Evolutionary conservation across 2,797 vertebrate species (phyloP).

Genomic region (Remorina albescens): DNA sequence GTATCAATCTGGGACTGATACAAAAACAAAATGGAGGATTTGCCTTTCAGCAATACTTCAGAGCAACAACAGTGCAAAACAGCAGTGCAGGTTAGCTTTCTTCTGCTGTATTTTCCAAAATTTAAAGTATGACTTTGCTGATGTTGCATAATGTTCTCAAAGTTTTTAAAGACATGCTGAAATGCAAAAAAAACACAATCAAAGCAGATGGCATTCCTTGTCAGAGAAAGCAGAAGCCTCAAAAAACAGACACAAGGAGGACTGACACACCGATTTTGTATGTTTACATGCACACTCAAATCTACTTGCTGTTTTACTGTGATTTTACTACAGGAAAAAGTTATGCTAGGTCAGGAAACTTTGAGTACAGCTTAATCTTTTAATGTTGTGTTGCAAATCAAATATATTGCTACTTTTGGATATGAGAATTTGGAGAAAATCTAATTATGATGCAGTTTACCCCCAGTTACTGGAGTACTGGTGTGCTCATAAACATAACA

Average conservation of each 20-base stretch:
- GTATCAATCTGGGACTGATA: conserved; percentile 33
- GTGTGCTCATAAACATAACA: conserved; percentile 59
- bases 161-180: conserved; percentile 67
- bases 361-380: not conserved
- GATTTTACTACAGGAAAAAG: conserved; percentile 1
- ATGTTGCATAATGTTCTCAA: conserved; percentile 30
- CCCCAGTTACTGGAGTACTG: not conserved
- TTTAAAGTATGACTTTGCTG: conserved; percentile 1
- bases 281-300: conserved; percentile 59
- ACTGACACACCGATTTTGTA: conserved; percentile 45
- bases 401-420: not conserved
- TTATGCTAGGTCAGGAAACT: not conserved
- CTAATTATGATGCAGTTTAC: not conserved
- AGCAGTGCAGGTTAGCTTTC: not conserved
- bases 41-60: conserved; percentile 59
- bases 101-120: conserved; percentile 12
- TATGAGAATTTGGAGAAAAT: not conserved
- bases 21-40: conserved; percentile 50
- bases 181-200: conserved; percentile 65
- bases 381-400: not conserved
- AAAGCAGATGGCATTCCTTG: conserved; percentile 54
- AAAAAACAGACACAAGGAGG: conserved; percentile 57
- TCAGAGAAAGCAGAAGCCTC: conserved; percentile 40
- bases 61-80: conserved; percentile 29
- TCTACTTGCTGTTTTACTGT: not conserved